Percentiles rank a stretch among this genome's conserved stretches.
These are phyloP conservation scores for Perca flavescens DNA, from an alignment of 2,113 vertebrate genomes.

Conservation along the genomic window DNA sequence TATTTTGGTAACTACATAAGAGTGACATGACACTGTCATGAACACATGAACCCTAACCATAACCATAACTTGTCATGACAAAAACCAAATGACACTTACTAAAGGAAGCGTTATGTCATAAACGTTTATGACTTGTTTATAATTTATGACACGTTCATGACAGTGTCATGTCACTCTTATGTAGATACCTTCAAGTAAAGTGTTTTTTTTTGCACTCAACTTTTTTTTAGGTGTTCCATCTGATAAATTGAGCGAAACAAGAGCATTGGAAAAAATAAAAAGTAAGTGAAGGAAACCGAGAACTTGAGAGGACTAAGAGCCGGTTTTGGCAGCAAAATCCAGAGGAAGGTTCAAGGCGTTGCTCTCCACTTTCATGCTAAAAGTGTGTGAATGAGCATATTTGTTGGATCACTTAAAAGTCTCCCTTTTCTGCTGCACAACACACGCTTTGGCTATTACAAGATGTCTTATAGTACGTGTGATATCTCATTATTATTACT, in stretches of 20 bases:
- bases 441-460: slow-evolving; percentile 27
- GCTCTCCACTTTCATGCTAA: neutral
- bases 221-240: neutral
- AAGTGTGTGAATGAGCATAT: neutral
- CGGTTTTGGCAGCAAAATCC: neutral
- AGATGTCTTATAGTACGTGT: slow-evolving; percentile 29
- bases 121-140: too few species aligned
- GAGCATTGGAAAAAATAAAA: neutral
- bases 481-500: slow-evolving; percentile 52
- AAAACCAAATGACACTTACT: too few species aligned
- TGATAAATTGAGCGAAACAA: neutral
- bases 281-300: slow-evolving; percentile 10
- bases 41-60: too few species aligned
- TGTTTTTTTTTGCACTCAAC: too few species aligned
- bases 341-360: neutral
- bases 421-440: neutral
- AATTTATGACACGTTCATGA: too few species aligned
- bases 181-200: too few species aligned
- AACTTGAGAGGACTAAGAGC: neutral
- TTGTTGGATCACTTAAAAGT: neutral
- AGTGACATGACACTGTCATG: too few species aligned
- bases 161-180: too few species aligned
- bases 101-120: too few species aligned
- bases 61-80: too few species aligned
- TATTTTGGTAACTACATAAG: too few species aligned